Base-by-base conservation (phyloP, 1,140 invertebrate species). In the Atta colombica region DNA sequence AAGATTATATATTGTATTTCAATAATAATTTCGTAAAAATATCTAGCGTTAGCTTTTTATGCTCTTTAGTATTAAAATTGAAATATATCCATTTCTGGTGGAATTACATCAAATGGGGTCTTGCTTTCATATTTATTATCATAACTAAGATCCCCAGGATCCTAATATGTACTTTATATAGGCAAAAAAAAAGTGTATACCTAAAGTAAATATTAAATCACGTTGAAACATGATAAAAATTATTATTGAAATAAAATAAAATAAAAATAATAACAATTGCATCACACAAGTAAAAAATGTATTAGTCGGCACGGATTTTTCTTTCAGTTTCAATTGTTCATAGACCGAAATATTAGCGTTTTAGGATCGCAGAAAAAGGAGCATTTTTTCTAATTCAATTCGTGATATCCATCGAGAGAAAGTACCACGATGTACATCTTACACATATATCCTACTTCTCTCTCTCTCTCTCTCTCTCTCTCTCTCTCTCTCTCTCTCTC, bases 331-430 rank as follows among this genome's bases (percentile, higher is more conserved):
- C 7, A 78, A 63, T 63, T 14, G n/a, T 14, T 61, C 5, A 8
- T 74, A 74, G 3, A 6, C n/a, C 7, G 16, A 63, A 55, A 4
- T 45, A 45, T 45, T 45, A 45, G 39, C 39, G 31, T 2, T 5
- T 49, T 4, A 12, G 18, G 8, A 78, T 49, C 18, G 12, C 10
- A 45, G 39, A 77, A 78, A 49, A 66, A 18, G 4, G 4, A 0
- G 5, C 60, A 51, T 25, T 65, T 10, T 10, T 77, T 77, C 10
- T 8, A 77, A 63, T 49, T 78, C 16, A 49, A 66, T 66, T 8
- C 18, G 3, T 21, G 39, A 77, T 45, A 63, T 78, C 18, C 39
- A 6, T 75, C 31, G 55, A 61, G 21, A 78, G 75, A 66, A 66
- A 78, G 39, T 66, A 25, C 1, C 12, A 25, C 25, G 25, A 28